These are phyloP conservation scores for Sthenelais limicola DNA, from an alignment of 2,888 invertebrate genomes.

Conservation along the genomic window DNA sequence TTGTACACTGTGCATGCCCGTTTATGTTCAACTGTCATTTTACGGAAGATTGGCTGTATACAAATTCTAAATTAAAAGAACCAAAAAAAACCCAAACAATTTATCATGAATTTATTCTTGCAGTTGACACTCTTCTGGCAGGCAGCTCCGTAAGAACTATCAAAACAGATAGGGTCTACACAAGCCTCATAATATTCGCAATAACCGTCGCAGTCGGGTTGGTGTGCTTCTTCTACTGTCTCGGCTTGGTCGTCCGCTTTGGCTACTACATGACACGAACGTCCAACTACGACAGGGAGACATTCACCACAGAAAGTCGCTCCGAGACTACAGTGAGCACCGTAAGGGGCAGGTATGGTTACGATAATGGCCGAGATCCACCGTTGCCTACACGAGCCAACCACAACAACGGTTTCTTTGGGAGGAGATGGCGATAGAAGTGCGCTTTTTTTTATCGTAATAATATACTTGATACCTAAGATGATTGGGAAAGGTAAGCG, in stretches of 20 bases:
- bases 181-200: conserved; percentile 11
- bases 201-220: background rate
- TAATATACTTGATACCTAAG: no score
- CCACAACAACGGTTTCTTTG: conserved; percentile 5
- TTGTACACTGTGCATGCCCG: no score
- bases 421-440: conserved; percentile 8
- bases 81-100: no score
- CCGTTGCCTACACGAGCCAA: background rate
- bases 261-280: conserved; percentile 21
- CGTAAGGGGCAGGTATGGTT: background rate
- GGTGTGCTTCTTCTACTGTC: conserved; percentile 32
- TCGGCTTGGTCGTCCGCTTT: conserved; percentile 19
- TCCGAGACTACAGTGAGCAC: conserved; percentile 20
- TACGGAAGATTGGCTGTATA: no score
- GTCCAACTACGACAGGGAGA: conserved; percentile 9
- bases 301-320: conserved; percentile 22
- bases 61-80: no score
- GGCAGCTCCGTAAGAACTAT: no score
- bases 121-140: no score
- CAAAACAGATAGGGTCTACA: background rate
- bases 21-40: no score
- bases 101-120: no score
- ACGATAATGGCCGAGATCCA: conserved; percentile 19
- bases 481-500: no score
- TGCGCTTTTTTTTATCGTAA: no score